These are phyloP conservation scores for Rhopalosiphum maidis DNA, from an alignment of 1,140 invertebrate species.

Conservation along the genomic window DNA sequence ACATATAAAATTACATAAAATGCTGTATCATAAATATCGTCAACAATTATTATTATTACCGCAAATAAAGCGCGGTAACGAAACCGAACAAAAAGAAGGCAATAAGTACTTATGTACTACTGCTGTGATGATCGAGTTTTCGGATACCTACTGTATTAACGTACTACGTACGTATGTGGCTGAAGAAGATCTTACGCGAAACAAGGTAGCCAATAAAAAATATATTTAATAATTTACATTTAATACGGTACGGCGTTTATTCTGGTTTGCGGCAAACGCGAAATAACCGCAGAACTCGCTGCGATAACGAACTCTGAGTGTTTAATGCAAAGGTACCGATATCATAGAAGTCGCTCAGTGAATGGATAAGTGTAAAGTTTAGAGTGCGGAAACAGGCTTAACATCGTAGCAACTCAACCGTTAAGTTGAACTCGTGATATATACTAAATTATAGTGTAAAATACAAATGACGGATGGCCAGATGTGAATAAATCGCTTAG, in stretches of 20 bases:
- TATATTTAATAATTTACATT: too few relatives aligned
- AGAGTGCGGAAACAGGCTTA: neutral
- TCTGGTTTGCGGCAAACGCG: neutral
- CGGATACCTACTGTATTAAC: neutral
- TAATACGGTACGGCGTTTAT: neutral
- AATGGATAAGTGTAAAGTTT: constrained; percentile 2
- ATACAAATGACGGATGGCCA: neutral
- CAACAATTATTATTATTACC: too few relatives aligned
- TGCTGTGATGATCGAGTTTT: too few relatives aligned
- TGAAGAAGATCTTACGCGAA: neutral
- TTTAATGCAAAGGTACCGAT: neutral
- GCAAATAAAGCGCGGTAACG: too few relatives aligned
- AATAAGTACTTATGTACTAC: neutral
- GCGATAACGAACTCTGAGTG: neutral
- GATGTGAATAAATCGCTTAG: neutral
- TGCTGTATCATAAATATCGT: too few relatives aligned
- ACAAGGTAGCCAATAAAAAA: neutral
- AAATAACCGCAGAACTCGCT: neutral
- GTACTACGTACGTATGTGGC: neutral
- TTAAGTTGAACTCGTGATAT: neutral
- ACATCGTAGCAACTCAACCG: neutral
- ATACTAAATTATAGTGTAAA: neutral
- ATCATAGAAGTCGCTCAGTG: neutral
- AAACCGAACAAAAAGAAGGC: too few relatives aligned
- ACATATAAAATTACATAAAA: too few relatives aligned